Conservation (phyloP, 2,888 invertebrate genomes). For the Sepiola atlantica region DNA sequence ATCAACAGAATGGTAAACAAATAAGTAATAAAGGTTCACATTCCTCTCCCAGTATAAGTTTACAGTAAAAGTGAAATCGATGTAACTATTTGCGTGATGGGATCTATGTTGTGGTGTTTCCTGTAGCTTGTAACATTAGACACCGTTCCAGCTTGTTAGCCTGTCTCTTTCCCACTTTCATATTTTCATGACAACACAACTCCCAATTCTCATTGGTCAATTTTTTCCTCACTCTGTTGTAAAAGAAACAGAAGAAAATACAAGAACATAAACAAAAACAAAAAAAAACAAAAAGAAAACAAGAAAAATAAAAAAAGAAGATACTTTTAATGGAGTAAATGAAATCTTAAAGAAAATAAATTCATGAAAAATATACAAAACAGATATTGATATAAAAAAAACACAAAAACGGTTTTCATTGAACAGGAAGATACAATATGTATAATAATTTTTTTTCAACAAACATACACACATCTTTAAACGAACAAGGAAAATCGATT, state of each 20-base stretch:
- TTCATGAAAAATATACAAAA: not conserved
- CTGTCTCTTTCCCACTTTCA: not conserved
- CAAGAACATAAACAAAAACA: not conserved
- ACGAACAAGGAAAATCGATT: not conserved
- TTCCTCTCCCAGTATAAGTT: not conserved
- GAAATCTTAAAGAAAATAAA: not conserved
- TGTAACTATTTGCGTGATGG: not conserved
- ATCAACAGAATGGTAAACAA: not conserved
- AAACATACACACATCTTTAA: not conserved
- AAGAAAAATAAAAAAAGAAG: not conserved
- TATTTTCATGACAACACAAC: constrained; percentile 32
- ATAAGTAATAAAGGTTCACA: not conserved
- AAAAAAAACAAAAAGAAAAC: not conserved
- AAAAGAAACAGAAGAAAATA: not conserved
- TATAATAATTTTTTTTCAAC: not conserved
- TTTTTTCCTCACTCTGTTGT: not conserved
- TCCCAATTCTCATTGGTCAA: constrained; percentile 3
- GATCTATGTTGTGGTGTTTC: constrained; percentile 19
- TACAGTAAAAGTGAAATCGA: not conserved
- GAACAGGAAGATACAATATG: not conserved
- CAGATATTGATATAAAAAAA: not conserved
- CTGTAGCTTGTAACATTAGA: constrained; percentile 32
- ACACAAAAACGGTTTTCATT: not conserved
- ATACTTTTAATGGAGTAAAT: not conserved
- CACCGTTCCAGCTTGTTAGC: not conserved